Evolutionary conservation across 1,140 invertebrate genomes (phyloP).

Genomic region (Lordiphosa collinella): DNA sequence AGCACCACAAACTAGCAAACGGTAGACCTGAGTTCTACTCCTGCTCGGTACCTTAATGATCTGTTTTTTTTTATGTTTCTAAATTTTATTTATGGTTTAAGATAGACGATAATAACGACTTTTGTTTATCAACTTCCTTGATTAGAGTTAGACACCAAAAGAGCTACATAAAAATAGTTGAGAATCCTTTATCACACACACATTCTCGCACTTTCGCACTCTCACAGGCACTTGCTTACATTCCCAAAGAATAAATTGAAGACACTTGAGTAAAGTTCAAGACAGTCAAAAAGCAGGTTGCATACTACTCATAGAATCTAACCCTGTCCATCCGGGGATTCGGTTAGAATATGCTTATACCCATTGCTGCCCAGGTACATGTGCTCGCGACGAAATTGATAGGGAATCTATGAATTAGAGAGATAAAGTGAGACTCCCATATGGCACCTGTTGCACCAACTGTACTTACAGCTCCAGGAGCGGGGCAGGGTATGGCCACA

Average conservation of each 20-base stretch:
- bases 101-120: constrained; percentile 14
- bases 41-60: constrained; percentile 85
- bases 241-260: constrained; percentile 15
- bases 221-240: constrained; percentile 13
- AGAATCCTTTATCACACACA: constrained; percentile 39
- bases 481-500: constrained; percentile 75
- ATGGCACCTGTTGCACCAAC: accelerated
- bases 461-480: constrained; percentile 64
- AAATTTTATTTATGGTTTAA: constrained; percentile 37
- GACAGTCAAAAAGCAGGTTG: constrained; percentile 12
- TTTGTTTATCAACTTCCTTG: constrained; percentile 29
- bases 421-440: neutral
- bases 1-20: constrained; percentile 90
- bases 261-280: constrained; percentile 49
- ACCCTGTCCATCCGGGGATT: constrained; percentile 72
- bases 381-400: constrained; percentile 72
- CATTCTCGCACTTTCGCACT: constrained; percentile 23
- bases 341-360: constrained; percentile 76
- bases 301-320: constrained; percentile 22
- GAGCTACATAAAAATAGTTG: constrained; percentile 39
- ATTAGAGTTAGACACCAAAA: constrained; percentile 23
- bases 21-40: constrained; percentile 88
- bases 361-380: constrained; percentile 79
- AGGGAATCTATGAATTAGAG: constrained; percentile 49
- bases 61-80: neutral